Evolutionary conservation across 2,113 vertebrate species (phyloP).

Genomic region (Sceloporus tristichus): DNA sequence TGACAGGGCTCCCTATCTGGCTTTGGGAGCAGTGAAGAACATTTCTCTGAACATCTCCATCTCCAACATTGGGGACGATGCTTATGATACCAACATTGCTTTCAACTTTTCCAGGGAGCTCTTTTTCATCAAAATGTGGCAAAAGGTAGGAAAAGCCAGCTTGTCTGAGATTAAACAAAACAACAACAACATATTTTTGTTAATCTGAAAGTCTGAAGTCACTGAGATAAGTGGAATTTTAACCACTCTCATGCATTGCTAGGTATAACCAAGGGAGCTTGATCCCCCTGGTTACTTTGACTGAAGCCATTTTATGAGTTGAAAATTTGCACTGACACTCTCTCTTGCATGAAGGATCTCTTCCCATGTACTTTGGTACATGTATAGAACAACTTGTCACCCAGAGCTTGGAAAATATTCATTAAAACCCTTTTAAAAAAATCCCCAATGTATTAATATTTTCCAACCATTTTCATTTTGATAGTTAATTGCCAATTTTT

Average conservation of each 20-base stretch:
- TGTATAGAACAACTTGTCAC: background rate
- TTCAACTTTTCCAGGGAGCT: conserved; percentile 96
- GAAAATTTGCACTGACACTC: background rate
- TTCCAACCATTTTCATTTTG: too few relatives aligned
- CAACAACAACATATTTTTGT: background rate
- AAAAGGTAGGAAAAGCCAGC: conserved; percentile 86
- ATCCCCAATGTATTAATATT: too few relatives aligned
- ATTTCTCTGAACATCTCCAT: conserved; percentile 94
- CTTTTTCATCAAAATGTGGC: conserved; percentile 99
- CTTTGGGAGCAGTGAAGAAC: conserved; percentile 94
- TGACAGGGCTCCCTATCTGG: conserved; percentile 85
- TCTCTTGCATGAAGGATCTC: background rate
- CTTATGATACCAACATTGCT: conserved; percentile 95
- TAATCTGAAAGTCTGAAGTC: background rate
- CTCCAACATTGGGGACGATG: conserved; percentile 93
- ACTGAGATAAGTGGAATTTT: background rate
- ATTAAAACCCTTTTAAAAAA: too few relatives aligned
- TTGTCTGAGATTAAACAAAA: background rate
- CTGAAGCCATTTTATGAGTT: background rate
- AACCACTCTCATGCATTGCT: background rate
- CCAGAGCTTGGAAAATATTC: too few relatives aligned
- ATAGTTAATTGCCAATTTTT: too few relatives aligned
- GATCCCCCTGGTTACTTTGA: background rate
- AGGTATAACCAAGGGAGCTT: background rate
- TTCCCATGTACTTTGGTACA: background rate